Conservation (phyloP, 1,140 invertebrate genomes). For the Maconellicoccus hirsutus region DNA sequence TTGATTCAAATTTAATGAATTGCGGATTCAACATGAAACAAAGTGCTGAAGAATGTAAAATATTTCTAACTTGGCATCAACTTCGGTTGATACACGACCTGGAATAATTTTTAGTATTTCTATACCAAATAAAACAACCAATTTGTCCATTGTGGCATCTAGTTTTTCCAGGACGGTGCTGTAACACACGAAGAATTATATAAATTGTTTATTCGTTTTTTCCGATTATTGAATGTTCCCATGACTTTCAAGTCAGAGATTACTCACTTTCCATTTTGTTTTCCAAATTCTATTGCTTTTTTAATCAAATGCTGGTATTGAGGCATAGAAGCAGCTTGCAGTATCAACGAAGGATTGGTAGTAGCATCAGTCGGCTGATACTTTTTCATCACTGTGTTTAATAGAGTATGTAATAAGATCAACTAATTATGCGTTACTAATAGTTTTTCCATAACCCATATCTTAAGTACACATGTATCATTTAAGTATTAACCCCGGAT, state of each 20-base stretch:
- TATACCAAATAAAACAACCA: constrained; percentile 89
- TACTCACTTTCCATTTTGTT: constrained; percentile 50
- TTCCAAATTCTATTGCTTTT: constrained; percentile 80
- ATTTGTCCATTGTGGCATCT: constrained; percentile 74
- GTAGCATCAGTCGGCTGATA: constrained; percentile 99
- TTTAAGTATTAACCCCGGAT: no score
- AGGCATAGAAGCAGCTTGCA: constrained; percentile 81
- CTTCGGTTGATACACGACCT: constrained; percentile 95
- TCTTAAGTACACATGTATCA: no score
- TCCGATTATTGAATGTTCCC: no score
- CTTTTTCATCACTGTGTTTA: constrained; percentile 79
- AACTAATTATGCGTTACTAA: no score
- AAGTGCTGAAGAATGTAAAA: background rate
- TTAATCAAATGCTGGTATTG: constrained; percentile 81
- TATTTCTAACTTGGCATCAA: constrained; percentile 74
- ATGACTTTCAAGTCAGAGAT: constrained; percentile 14
- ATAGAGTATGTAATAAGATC: background rate
- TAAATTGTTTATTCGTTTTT: background rate
- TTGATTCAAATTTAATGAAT: background rate
- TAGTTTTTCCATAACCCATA: no score
- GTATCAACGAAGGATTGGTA: constrained; percentile 94
- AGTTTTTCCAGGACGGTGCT: constrained; percentile 58
- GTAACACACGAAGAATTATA: constrained; percentile 31
- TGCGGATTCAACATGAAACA: background rate
- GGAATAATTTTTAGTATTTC: constrained; percentile 98